Evolutionary conservation across 2,113 vertebrate species (phyloP), one percentile per base, ranked within the genome.

Genomic region (Notothenia coriiceps): DNA sequence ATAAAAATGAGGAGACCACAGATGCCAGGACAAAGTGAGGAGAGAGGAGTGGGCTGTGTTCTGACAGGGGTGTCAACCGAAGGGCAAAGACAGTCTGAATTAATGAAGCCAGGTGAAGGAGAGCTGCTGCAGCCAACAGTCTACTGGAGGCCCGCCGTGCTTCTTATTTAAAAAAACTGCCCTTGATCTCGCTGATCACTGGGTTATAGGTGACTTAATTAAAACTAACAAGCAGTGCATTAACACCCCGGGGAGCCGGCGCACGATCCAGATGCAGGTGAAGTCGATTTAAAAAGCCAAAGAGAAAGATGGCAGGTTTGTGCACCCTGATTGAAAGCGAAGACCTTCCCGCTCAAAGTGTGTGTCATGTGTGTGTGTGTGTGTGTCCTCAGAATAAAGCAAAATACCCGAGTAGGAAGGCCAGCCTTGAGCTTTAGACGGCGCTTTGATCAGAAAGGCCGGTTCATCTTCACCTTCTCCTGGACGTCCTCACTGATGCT

Each of bases 401-500:
- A 65, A 61, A 83, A 85, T 77, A 78, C 84, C 83, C 57, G 63
- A 71, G 61, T 51, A 55, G 71, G 74, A 83, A 86, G 88, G 68
- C 90, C 89, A 80, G 88, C 89, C 84, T 62, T 75, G 69, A 83
- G 90, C 87, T 88, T 90, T 55, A 90, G 82, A 61, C 71, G 49
- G 74, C 51, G 77, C 90, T 94, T 95, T 93, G 93, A 95, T 92
- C 88, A 92, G 84, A 89, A 93, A 91, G 93, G 86, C 87, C 89
- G 87, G 84, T 84, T 92, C 90, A 89, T 89, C 83, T 88, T 81
- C 61, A 66, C 77, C 80, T 79, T 73, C 83, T 70, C 33, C 13
- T 57, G 82, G 85, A 85, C 82, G 89, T 80, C 79, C 79, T 87
- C 89, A 62, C 87, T 35, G 80, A 88, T 92, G 93, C 85, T 92